phyloP scores from a whole-genome alignment of 2,113 vertebrate genomes.

The Atractosteus spatula region DNA sequence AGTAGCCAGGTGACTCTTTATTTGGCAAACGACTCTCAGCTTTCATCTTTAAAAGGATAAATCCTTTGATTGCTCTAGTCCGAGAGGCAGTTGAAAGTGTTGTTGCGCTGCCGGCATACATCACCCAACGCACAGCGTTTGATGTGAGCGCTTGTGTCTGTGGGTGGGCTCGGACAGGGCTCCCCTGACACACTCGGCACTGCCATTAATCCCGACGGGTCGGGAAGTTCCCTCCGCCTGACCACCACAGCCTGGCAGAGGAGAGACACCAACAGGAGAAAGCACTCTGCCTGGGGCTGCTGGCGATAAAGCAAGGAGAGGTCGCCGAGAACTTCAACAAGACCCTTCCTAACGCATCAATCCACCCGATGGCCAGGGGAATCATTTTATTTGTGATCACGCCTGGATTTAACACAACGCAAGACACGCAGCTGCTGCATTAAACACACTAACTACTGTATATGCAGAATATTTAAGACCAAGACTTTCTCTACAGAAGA shows the following conservation, averaged over 20 bases:
- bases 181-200: background rate
- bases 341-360: background rate
- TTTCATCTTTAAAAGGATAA: constrained; percentile 11
- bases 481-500: too few relatives aligned
- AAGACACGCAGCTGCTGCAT: too few relatives aligned
- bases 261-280: background rate
- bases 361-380: background rate
- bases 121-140: background rate
- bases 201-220: background rate
- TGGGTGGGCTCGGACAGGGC: background rate
- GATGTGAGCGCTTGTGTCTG: background rate
- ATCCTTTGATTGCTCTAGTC: constrained; percentile 6
- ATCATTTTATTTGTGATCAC: background rate
- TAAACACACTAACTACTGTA: too few relatives aligned
- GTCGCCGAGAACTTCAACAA: background rate
- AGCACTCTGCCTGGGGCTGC: background rate
- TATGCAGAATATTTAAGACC: too few relatives aligned
- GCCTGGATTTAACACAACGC: too few relatives aligned
- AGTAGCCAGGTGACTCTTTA: constrained; percentile 5
- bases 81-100: constrained; percentile 4
- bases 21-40: background rate
- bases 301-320: background rate
- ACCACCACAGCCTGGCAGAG: background rate
- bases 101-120: constrained; percentile 1
- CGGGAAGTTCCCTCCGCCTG: background rate